Conservation (phyloP, 2,888 invertebrate species). For the Osedax frankpressi region DNA sequence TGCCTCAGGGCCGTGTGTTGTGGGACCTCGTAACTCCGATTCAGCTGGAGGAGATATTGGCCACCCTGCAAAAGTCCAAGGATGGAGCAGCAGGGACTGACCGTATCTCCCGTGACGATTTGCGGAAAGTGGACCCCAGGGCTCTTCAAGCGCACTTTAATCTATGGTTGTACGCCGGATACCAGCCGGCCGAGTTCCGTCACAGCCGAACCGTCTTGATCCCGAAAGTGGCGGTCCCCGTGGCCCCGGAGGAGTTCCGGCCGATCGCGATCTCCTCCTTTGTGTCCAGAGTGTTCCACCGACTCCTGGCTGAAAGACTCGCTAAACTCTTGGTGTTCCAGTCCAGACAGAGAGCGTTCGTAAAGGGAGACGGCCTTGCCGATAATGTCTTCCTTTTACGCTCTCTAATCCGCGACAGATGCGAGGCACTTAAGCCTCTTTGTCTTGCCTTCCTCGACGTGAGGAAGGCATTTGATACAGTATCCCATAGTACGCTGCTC, state of each 20-base stretch:
- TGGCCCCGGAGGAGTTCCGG: background rate
- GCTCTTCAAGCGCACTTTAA: background rate
- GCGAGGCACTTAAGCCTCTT: background rate
- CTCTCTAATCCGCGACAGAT: background rate
- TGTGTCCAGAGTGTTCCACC: background rate
- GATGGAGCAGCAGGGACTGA: background rate
- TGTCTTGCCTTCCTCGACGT: background rate
- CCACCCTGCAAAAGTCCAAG: background rate
- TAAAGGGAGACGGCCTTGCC: background rate
- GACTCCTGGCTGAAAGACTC: background rate
- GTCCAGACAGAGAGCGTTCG: background rate
- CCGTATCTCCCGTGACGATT: background rate
- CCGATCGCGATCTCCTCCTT: background rate
- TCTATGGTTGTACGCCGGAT: background rate
- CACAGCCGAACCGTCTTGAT: background rate
- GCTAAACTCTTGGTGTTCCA: background rate
- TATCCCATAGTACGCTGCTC: background rate
- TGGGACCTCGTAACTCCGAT: background rate
- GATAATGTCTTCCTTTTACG: background rate
- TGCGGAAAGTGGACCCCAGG: background rate
- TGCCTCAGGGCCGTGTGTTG: background rate
- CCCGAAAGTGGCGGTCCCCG: background rate
- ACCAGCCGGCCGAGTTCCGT: background rate
- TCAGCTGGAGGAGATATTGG: background rate
- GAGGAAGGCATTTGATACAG: background rate